Evolutionary conservation across 2,113 vertebrate species (phyloP).

Genomic region (Casuarius casuarius): DNA sequence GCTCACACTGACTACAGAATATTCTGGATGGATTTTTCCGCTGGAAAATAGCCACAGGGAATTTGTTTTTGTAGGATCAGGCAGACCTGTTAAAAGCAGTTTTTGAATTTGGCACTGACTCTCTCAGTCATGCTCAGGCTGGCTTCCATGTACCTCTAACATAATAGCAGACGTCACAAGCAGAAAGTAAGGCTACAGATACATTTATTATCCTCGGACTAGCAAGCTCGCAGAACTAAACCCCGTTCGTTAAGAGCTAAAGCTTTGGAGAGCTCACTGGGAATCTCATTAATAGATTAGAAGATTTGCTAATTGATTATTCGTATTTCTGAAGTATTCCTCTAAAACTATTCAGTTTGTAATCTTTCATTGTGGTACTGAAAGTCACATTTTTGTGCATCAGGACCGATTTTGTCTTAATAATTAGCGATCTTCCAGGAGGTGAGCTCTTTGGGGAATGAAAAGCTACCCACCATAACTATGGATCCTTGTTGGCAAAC

Average conservation of each 20-base stretch:
- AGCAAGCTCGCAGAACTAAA: not conserved
- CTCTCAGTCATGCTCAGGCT: not conserved
- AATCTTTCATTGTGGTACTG: not conserved
- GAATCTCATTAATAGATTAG: not conserved
- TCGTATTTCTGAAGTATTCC: not conserved
- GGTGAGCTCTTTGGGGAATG: not conserved
- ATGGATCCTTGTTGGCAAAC: not conserved
- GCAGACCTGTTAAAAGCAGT: not conserved
- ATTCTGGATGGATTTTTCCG: not conserved
- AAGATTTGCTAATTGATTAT: not conserved
- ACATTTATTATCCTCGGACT: not conserved
- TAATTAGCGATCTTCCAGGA: not conserved
- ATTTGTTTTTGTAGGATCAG: not conserved
- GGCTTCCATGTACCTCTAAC: accelerated
- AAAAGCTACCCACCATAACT: not conserved
- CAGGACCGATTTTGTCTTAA: not conserved
- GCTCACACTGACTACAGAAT: not conserved
- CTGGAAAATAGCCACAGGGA: not conserved
- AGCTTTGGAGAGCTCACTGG: not conserved
- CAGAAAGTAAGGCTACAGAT: not conserved
- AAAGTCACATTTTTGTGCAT: not conserved
- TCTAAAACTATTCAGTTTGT: not conserved
- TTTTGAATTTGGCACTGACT: not conserved
- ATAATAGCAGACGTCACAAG: not conserved
- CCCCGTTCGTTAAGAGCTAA: not conserved